These are phyloP conservation scores for Ailurus styani DNA, from an alignment of 2,113 vertebrate species.

Conservation along the genomic window DNA sequence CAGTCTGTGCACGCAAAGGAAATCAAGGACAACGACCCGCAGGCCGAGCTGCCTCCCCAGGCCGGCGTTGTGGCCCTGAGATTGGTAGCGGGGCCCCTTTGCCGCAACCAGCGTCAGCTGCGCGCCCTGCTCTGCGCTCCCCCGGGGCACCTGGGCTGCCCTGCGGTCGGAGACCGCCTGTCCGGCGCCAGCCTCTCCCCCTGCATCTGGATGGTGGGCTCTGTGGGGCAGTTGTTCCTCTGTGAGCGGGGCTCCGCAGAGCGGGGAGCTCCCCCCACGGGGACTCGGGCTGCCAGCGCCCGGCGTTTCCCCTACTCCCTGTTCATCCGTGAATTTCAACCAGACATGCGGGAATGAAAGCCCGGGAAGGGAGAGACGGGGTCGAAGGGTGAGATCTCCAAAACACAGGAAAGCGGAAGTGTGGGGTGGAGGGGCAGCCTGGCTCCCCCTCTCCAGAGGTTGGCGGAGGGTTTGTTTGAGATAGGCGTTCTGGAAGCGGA, in stretches of 20 bases:
- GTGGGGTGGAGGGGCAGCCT: background rate
- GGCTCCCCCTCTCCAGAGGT: background rate
- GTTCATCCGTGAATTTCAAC: background rate
- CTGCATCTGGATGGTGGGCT: background rate
- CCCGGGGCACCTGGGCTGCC: accelerated
- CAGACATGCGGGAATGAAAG: background rate
- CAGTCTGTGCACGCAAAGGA: accelerated
- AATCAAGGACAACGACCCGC: accelerated
- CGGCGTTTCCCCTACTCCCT: too few species aligned
- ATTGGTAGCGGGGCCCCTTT: accelerated
- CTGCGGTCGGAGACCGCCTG: background rate
- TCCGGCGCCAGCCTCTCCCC: background rate
- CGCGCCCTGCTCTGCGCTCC: background rate
- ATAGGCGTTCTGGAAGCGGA: background rate
- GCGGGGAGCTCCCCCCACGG: background rate
- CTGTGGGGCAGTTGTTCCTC: background rate
- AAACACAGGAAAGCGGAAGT: background rate
- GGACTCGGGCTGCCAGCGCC: background rate
- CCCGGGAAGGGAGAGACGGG: background rate
- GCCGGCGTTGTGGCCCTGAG: too few species aligned
- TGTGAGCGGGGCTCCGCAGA: accelerated
- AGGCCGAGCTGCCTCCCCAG: background rate
- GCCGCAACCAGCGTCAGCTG: accelerated
- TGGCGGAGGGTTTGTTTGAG: background rate
- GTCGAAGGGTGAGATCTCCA: background rate